These are phyloP conservation scores for Leguminivora glycinivorella DNA, from an alignment of 1,140 invertebrate genomes.

Conservation along the genomic window DNA sequence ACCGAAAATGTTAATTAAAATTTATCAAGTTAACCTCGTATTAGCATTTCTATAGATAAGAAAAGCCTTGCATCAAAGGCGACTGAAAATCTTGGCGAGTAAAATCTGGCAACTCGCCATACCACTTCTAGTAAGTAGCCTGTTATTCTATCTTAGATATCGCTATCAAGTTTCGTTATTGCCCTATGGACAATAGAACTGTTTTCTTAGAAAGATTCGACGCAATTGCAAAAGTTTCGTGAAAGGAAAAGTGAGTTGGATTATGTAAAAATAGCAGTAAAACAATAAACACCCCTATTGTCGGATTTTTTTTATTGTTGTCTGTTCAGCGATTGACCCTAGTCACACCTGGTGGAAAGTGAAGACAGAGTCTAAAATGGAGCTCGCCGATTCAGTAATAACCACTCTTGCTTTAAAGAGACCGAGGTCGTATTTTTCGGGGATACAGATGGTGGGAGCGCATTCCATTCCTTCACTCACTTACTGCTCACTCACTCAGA, in stretches of 20 bases:
- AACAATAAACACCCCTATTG: slow-evolving; percentile 9
- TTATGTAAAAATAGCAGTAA: slow-evolving; percentile 22
- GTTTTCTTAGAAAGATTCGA: slow-evolving; percentile 8
- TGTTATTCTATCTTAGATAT: slow-evolving; percentile 23
- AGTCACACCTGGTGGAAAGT: too few species aligned
- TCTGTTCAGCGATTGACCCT: too few species aligned
- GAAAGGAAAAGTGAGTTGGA: slow-evolving; percentile 1
- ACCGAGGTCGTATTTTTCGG: too few species aligned
- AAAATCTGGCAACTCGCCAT: slow-evolving; percentile 18
- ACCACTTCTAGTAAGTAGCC: slow-evolving; percentile 27
- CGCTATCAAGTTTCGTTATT: slow-evolving; percentile 1
- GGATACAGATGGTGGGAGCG: too few species aligned
- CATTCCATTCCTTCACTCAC: too few species aligned
- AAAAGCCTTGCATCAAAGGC: background rate
- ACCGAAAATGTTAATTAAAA: background rate
- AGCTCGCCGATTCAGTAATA: too few species aligned
- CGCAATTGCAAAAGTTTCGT: slow-evolving; percentile 12
- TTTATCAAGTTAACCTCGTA: slow-evolving; percentile 5
- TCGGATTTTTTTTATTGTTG: too few species aligned
- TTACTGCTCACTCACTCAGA: too few species aligned
- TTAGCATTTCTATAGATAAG: slow-evolving; percentile 17
- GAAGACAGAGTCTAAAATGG: too few species aligned
- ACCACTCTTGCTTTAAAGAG: too few species aligned
- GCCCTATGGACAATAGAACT: slow-evolving; percentile 8
- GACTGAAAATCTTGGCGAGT: background rate